phyloP scores from a whole-genome alignment of 2,113 vertebrate genomes.

The Microcebus murinus region DNA sequence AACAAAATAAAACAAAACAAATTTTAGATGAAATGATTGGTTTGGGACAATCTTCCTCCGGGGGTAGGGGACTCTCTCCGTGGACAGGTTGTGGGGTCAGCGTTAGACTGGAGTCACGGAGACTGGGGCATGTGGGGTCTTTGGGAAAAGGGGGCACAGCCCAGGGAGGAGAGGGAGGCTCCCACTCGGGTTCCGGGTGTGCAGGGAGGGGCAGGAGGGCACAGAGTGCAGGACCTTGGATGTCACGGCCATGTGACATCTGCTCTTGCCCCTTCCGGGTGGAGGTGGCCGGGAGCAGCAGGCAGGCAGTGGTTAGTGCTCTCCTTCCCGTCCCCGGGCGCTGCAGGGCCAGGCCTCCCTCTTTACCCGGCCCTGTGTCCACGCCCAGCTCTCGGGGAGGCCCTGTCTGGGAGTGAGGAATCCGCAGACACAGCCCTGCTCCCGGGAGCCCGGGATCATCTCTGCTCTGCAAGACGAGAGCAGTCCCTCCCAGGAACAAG shows the following conservation, averaged over 20 bases:
- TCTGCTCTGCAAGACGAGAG: fast-evolving
- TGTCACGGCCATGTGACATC: fast-evolving
- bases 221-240: fast-evolving
- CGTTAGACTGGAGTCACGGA: slow-evolving; percentile 47
- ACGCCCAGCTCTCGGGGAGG: background rate
- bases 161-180: background rate
- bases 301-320: fast-evolving
- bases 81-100: slow-evolving; percentile 55
- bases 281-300: background rate
- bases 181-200: fast-evolving
- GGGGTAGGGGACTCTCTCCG: slow-evolving; percentile 41
- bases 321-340: no score
- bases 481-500: no score
- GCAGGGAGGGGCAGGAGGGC: fast-evolving
- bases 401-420: background rate
- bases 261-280: fast-evolving
- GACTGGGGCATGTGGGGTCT: slow-evolving; percentile 4
- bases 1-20: background rate
- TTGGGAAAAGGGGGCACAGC: background rate
- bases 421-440: background rate
- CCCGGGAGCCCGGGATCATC: fast-evolving
- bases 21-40: slow-evolving; percentile 56
- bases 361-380: background rate
- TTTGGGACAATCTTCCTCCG: slow-evolving; percentile 63
- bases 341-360: background rate